A percentile compares a stretch with the other conserved stretches of the same genome.
These are phyloP conservation scores for Sinocyclocheilus maitianheensis DNA, from an alignment of 2,113 vertebrate species.

Conservation along the genomic window DNA sequence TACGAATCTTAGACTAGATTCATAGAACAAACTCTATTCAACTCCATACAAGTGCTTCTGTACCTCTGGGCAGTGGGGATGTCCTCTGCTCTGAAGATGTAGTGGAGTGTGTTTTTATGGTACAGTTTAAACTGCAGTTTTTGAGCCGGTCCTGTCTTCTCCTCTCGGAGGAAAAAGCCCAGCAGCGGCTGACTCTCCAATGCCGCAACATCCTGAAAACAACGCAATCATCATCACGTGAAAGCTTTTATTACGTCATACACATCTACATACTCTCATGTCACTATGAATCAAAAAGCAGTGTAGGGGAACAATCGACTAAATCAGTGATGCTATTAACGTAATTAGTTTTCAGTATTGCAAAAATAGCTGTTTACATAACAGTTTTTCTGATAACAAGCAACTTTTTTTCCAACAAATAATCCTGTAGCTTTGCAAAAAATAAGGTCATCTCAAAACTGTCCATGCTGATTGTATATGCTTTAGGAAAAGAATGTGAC, in stretches of 20 bases:
- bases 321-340: neutral
- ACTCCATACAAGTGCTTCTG: neutral
- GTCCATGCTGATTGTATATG: neutral
- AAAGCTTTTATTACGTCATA: neutral
- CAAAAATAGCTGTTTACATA: neutral
- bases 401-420: neutral
- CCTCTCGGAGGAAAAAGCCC: conserved; percentile 87
- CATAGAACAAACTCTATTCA: neutral
- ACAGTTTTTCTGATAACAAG: neutral
- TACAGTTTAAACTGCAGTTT: conserved; percentile 86
- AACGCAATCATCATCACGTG: neutral
- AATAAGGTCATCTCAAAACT: neutral
- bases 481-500: neutral
- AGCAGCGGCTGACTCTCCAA: conserved; percentile 93
- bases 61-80: conserved; percentile 88
- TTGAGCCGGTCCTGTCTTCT: conserved; percentile 75
- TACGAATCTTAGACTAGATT: neutral
- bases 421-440: neutral
- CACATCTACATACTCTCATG: neutral
- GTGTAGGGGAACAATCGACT: neutral
- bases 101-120: conserved; percentile 93
- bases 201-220: conserved; percentile 89
- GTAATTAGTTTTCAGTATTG: neutral
- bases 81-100: conserved; percentile 93
- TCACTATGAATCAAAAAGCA: neutral